Evolutionary conservation across 2,797 vertebrate genomes (phyloP), one percentile per base, ranked within the genome.

Genomic region (Syngnathus rostellatus): DNA sequence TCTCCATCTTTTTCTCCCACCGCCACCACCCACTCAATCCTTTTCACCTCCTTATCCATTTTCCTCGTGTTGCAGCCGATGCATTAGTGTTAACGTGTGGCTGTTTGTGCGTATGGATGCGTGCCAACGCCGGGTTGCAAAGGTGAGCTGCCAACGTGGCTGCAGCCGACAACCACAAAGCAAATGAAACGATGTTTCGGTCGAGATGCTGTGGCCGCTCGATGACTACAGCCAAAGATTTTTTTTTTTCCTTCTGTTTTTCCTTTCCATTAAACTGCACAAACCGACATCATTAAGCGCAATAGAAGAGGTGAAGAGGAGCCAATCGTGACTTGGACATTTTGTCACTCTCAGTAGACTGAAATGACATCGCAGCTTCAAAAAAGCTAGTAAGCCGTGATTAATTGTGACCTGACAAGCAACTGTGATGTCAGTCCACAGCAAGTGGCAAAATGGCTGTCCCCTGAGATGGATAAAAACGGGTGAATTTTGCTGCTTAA

Each of bases 1-100:
- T 88, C 85, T 87, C 85, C 83, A 83, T 87, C 83, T 89, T 87
- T 85, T 87, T 88, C 88, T 89, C 88, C 88, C 85, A 88, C 88
- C 82, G 80, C 86, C 85, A 72, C 88, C 88, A 72, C 88, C 88
- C 86, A 88, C 88, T 83, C 88, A 82, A 87, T 89, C 82, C 84
- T 84, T 89, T 89, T 87, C 85, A 88, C 87, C 86, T 89, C 84
- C 81, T 88, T 82, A 84, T 86, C 78, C 72, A 77, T 84, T 85
- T 86, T 85, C 31, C 78, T 84, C 73, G 80, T 74, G 76, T 80
- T 81, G 72, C 73, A 71, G 72, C 76, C 65, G 68, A 76, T 85
- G 80, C 83, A 83, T 78, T 86, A 76, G 80, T 81, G 82, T 84
- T 78, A 79, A 71, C 64, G 71, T 72, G 73, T 17, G 63, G 64